Evolutionary conservation across 1,140 invertebrate genomes (phyloP), one percentile per base, ranked within the genome.

Genomic region (Drosophila micromelanica): DNA sequence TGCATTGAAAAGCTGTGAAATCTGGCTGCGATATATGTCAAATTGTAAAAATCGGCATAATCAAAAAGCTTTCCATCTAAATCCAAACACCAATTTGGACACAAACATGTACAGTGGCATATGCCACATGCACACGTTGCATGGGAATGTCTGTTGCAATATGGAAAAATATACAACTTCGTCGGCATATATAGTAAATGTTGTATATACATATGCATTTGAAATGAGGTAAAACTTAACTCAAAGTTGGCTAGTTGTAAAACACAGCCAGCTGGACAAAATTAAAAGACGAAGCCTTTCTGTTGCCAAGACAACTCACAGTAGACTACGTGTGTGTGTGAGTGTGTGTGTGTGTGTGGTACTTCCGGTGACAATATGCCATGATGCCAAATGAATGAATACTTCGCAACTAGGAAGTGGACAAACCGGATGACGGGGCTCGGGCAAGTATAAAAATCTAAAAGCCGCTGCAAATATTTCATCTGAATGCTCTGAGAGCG

Each of bases 361-460:
- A 87, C 76, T 89, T 87, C 84, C 84, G 84, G 84, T 89, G 84
- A 89, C 84, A 87, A 89, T 89, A 79, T 84, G 78, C 76, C 69
- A 72, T 62, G 74, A 57, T 82, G 78, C 61, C 72, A 78, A 76
- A 81, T 67, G 63, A 78, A 78, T 81, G 82, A 72, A 78, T 72
- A 62, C 37, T 37, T 11, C 27, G 30, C n/a, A 56, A 74, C 80
- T 73, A 68, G 80, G 56, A 77, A 84, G 78, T 76, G 68, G 51
- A 76, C 62, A 73, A 89, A 64, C 82, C 76, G 68, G 76, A 82
- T 79, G 82, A 87, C 65, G 70, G 71, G 23, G 17, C 17, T 54
- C n/a, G 8, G 9, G 13, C 32, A 48, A 37, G 20, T 23, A 74
- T 70, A 78, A 62, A 48, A 68, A 73, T 40, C 60, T 75, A 75